phyloP scores from a whole-genome alignment of 2,888 invertebrate species.

The Autographa pulchrina region DNA sequence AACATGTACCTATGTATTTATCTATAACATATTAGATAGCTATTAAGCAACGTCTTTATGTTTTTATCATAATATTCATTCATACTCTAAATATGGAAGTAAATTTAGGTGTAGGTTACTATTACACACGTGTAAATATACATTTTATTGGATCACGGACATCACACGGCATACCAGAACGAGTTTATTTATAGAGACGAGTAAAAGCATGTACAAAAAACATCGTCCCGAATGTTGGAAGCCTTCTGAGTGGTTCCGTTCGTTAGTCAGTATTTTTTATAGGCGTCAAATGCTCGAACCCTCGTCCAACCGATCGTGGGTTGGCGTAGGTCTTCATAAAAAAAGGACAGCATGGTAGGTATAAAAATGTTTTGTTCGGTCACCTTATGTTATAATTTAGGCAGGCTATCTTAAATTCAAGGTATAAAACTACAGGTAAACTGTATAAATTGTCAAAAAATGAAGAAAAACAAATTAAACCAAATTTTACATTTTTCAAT shows the following conservation, averaged over 20 bases:
- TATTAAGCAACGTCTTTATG: neutral
- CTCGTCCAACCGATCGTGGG: slow-evolving; percentile 67
- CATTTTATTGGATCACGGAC: slow-evolving; percentile 66
- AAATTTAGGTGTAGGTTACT: slow-evolving; percentile 46
- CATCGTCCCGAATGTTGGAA: slow-evolving; percentile 78
- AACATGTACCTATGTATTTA: neutral
- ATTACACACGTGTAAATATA: slow-evolving; percentile 50
- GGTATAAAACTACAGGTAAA: neutral
- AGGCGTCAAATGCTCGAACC: slow-evolving; percentile 60
- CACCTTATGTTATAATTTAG: slow-evolving; percentile 11
- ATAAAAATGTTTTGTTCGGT: slow-evolving; percentile 41
- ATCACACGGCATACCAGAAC: slow-evolving; percentile 69
- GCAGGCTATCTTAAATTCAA: neutral
- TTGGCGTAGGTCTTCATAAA: slow-evolving; percentile 79
- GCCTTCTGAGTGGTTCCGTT: slow-evolving; percentile 76
- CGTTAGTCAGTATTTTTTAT: slow-evolving; percentile 76
- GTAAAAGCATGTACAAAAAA: slow-evolving; percentile 80
- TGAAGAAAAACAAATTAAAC: slow-evolving; percentile 26
- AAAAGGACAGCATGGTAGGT: slow-evolving; percentile 37
- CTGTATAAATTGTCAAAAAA: neutral
- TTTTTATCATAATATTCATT: slow-evolving; percentile 12
- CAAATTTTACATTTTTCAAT: slow-evolving; percentile 40
- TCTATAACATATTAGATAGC: neutral
- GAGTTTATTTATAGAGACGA: slow-evolving; percentile 80
- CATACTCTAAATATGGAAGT: slow-evolving; percentile 67